These are phyloP conservation scores for Trachelus troglodyta DNA, from an alignment of 2,888 invertebrate genomes.

Conservation along the genomic window DNA sequence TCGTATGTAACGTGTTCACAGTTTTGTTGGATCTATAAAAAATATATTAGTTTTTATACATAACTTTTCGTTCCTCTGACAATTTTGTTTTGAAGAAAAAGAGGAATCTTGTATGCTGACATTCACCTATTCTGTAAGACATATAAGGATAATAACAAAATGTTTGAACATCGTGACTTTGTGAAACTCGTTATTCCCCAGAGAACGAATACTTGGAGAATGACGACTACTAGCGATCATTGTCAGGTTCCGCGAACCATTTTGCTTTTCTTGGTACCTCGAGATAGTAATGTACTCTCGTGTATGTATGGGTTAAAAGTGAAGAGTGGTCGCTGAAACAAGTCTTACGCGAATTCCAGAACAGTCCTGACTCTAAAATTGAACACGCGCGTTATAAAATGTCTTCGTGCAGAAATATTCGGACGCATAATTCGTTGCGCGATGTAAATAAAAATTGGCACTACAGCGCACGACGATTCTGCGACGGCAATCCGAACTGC, in stretches of 20 bases:
- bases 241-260: background rate
- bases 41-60: background rate
- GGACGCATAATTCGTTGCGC: too few species aligned
- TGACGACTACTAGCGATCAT: background rate
- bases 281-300: background rate
- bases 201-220: background rate
- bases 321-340: background rate
- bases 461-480: too few species aligned
- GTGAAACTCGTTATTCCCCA: background rate
- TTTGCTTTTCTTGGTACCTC: background rate
- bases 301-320: background rate
- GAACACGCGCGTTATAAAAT: background rate
- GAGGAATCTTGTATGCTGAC: background rate
- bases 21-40: background rate
- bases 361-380: background rate
- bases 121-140: background rate
- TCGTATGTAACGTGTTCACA: background rate
- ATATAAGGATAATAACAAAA: background rate
- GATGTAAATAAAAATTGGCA: too few species aligned
- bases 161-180: background rate
- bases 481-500: too few species aligned
- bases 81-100: background rate
- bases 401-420: too few species aligned
- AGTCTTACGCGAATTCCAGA: background rate
- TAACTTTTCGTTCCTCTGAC: background rate